These are phyloP conservation scores for Melanaphis sacchari DNA, from an alignment of 1,140 invertebrate genomes.

Conservation along the genomic window DNA sequence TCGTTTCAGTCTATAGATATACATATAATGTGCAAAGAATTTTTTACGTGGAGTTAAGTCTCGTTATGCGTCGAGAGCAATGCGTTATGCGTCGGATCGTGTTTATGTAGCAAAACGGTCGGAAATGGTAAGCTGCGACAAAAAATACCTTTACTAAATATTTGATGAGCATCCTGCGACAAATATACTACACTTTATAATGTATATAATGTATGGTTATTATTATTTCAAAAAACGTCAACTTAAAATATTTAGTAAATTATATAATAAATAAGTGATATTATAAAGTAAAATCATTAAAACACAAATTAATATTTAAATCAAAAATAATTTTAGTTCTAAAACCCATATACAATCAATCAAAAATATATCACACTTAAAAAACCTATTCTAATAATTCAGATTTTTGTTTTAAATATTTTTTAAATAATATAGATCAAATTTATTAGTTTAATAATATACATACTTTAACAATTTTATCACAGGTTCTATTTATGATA, in stretches of 20 bases:
- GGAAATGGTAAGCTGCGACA: not conserved
- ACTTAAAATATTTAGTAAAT: not conserved
- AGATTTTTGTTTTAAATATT: not conserved
- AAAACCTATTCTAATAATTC: not conserved
- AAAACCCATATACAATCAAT: no score
- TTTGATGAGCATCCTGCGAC: not conserved
- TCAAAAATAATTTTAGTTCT: no score
- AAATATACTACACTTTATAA: not conserved
- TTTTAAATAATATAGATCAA: not conserved
- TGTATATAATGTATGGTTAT: not conserved
- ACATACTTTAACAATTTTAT: not conserved
- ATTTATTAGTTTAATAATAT: not conserved
- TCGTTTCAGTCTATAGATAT: not conserved
- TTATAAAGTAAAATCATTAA: no score
- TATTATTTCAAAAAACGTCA: not conserved
- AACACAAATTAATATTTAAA: no score
- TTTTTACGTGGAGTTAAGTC: not conserved
- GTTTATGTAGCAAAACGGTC: not conserved
- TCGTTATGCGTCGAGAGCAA: not conserved
- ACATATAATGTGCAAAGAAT: not conserved
- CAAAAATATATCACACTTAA: not conserved
- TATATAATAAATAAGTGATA: not conserved
- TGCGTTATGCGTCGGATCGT: not conserved
- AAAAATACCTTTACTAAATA: not conserved
- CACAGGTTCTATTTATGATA: not conserved